Evolutionary conservation across 2,113 vertebrate genomes (phyloP), one percentile per base, ranked within the genome.

Genomic region (Nibea coibor): DNA sequence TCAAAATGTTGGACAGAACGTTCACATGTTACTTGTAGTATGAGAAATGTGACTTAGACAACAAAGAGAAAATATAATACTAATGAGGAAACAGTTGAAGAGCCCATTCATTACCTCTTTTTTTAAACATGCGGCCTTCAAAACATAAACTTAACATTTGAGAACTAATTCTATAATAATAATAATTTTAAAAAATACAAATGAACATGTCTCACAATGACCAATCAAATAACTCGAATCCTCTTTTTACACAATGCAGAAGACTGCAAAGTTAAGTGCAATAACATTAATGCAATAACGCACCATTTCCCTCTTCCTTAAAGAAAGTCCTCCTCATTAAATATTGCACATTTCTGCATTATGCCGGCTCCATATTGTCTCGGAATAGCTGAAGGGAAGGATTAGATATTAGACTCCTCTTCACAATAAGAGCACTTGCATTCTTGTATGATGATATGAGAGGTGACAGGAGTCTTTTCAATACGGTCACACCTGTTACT

Each of bases 341-440:
- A 88, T 88, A 81, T 77, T 64, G 65, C 75, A 43, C 69, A 72
- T 81, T 74, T 82, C 53, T 87, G 65, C 81, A 84, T 90, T 84
- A 88, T 59, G 48, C 47, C 2, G 54, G 59, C 43, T 78, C 35
- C 72, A 87, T 82, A 83, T 83, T 87, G 81, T 90, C 45, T 65
- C 56, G 47, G 75, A 77, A 81, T 79, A 47, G 73, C 87, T 89
- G 70, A 53, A 78, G 90, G 90, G 81, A 54, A 78, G 80, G 88
- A 90, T 88, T 87, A 86, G 66, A 89, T 87, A 90, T 89, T 75
- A 78, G 80, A 85, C 67, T 86, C 72, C 78, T 81, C 72, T 84
- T 72, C 87, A 83, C 80, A 87, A 81, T 80, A 72, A 81, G 82
- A 83, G 84, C 80, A 72, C 74, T 75, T 75, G 50, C 72, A 82